Conservation (phyloP, 2,797 vertebrate genomes). For the Thunnus albacares region DNA sequence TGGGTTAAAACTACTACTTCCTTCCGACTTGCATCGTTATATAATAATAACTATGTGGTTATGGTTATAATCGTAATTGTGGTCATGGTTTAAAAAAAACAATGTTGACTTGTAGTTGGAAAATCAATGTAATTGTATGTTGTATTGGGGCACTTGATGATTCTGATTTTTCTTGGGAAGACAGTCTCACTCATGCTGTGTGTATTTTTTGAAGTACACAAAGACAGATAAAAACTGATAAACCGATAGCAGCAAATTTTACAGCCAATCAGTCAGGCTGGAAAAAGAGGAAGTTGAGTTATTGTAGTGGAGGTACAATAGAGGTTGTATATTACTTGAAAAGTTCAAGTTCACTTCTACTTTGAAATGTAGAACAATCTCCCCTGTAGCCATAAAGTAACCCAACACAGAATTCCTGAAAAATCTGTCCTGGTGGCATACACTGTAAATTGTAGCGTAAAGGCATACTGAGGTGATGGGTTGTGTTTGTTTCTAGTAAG, state of each 20-base stretch:
- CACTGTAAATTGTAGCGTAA: background rate
- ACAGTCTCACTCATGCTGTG: background rate
- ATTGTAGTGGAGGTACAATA: background rate
- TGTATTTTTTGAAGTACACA: background rate
- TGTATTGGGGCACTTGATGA: background rate
- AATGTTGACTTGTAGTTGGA: too few species aligned
- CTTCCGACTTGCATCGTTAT: background rate
- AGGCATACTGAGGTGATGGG: background rate
- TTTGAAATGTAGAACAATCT: background rate
- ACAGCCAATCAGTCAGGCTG: background rate
- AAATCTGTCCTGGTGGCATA: conserved; percentile 3
- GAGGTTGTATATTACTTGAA: background rate
- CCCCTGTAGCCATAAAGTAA: background rate
- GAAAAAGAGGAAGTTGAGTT: background rate
- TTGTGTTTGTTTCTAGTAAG: conserved; percentile 26
- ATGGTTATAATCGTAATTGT: background rate
- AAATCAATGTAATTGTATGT: too few species aligned
- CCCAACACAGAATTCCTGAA: conserved; percentile 16
- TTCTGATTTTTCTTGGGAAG: background rate
- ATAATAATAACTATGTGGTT: background rate
- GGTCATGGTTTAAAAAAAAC: too few species aligned
- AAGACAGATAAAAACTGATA: background rate
- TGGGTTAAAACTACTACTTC: background rate
- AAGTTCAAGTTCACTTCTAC: background rate
- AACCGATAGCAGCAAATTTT: background rate